Evolutionary conservation across 2,113 vertebrate species (phyloP).

Genomic region (Syngnathus typhle): DNA sequence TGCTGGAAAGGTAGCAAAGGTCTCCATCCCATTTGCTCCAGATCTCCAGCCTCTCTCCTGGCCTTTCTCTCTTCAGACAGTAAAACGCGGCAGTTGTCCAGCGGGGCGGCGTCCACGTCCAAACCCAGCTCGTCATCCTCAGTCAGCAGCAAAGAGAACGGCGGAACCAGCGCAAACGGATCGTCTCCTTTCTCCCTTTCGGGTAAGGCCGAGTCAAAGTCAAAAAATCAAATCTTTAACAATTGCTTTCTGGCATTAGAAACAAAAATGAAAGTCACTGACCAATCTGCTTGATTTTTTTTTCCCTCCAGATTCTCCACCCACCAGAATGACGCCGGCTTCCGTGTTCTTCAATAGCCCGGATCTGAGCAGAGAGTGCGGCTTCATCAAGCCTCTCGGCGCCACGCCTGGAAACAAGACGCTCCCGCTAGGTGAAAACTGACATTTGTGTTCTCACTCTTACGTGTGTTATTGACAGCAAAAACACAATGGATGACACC

Average conservation of each 20-base stretch:
- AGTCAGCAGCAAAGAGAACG: slow-evolving; percentile 82
- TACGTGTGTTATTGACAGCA: slow-evolving; percentile 51
- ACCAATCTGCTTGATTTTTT: slow-evolving; percentile 6
- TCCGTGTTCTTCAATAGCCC: slow-evolving; percentile 80
- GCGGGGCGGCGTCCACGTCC: slow-evolving; percentile 73
- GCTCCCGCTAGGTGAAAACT: slow-evolving; percentile 77
- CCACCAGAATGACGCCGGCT: slow-evolving; percentile 71
- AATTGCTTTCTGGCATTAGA: background rate
- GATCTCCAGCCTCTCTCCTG: background rate
- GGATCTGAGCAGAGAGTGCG: slow-evolving; percentile 78
- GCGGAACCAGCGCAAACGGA: slow-evolving; percentile 83
- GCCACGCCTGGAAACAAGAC: slow-evolving; percentile 82
- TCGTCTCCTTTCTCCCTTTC: slow-evolving; percentile 83
- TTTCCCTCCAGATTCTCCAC: slow-evolving; percentile 81
- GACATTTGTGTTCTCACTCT: background rate
- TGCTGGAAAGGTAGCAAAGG: slow-evolving; percentile 89
- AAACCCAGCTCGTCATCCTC: slow-evolving; percentile 86
- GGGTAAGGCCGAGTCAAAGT: slow-evolving; percentile 66
- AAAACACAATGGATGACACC: slow-evolving; percentile 21
- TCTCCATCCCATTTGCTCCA: background rate
- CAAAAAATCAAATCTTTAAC: background rate
- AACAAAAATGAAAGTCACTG: background rate
- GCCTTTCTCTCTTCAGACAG: slow-evolving; percentile 73
- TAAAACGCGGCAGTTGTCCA: slow-evolving; percentile 85
- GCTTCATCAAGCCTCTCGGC: slow-evolving; percentile 81